Conservation (phyloP, 2,113 vertebrate species). For the Ptychochromis oligacanthus region DNA sequence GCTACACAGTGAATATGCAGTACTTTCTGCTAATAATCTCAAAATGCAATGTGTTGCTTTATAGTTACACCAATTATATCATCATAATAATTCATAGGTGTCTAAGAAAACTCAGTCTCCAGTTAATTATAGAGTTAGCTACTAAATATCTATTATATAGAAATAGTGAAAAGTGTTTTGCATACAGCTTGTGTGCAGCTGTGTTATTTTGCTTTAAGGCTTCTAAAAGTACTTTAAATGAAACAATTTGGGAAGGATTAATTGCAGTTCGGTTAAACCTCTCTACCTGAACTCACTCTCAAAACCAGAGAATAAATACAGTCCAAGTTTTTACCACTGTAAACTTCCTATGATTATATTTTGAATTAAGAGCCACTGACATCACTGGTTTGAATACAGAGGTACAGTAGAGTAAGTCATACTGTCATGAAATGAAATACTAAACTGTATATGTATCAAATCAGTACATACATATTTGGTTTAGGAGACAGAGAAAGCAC, state of each 20-base stretch:
- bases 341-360: neutral
- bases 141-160: neutral
- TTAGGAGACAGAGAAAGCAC: neutral
- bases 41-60: neutral
- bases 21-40: neutral
- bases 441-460: neutral
- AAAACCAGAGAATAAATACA: neutral
- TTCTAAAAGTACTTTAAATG: neutral
- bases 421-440: neutral
- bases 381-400: neutral
- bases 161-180: neutral
- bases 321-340: neutral
- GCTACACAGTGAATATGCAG: neutral
- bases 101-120: too few relatives aligned
- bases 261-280: neutral
- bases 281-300: neutral
- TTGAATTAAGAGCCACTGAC: neutral
- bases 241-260: neutral
- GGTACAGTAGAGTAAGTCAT: neutral
- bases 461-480: neutral
- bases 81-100: too few relatives aligned
- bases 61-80: neutral
- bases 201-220: neutral
- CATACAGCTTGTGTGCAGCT: neutral
- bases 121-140: too few relatives aligned